Evolutionary conservation across 2,113 vertebrate species (phyloP).

Genomic region (Spea bombifrons): DNA sequence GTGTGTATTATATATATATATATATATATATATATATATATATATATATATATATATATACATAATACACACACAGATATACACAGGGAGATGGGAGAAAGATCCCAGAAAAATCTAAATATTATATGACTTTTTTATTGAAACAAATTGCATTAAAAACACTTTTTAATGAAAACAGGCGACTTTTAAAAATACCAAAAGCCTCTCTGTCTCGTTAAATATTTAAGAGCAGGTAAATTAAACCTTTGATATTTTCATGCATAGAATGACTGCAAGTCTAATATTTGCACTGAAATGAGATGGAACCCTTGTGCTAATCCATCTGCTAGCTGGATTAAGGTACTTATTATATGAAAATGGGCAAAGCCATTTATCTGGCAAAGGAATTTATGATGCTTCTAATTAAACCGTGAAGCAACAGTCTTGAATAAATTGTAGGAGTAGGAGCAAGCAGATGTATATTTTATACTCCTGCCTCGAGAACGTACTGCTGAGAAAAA

Average conservation of each 20-base stretch:
- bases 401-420: constrained; percentile 49
- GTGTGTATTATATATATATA: background rate
- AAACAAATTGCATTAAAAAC: constrained; percentile 43
- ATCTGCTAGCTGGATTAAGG: constrained; percentile 26
- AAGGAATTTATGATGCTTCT: constrained; percentile 37
- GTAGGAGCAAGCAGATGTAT: constrained; percentile 19
- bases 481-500: background rate
- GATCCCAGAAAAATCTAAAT: too few species aligned
- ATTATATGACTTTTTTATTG: background rate
- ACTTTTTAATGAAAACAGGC: constrained; percentile 34
- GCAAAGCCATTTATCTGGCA: constrained; percentile 50
- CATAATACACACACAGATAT: background rate
- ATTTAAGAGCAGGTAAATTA: constrained; percentile 39
- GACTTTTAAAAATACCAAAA: constrained; percentile 31
- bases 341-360: constrained; percentile 50
- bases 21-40: too few species aligned
- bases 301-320: constrained; percentile 40
- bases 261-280: constrained; percentile 45
- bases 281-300: constrained; percentile 45
- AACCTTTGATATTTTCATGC: constrained; percentile 45
- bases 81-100: too few species aligned
- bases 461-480: constrained; percentile 8
- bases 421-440: constrained; percentile 29
- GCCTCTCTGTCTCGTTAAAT: constrained; percentile 31
- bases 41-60: background rate